A percentile compares a stretch with the other conserved stretches of the same genome.
Evolutionary conservation across 37 sponge, comb jelly and placozoan genomes (phyloP).

Genomic region (Diacarnus erythraeanus): DNA sequence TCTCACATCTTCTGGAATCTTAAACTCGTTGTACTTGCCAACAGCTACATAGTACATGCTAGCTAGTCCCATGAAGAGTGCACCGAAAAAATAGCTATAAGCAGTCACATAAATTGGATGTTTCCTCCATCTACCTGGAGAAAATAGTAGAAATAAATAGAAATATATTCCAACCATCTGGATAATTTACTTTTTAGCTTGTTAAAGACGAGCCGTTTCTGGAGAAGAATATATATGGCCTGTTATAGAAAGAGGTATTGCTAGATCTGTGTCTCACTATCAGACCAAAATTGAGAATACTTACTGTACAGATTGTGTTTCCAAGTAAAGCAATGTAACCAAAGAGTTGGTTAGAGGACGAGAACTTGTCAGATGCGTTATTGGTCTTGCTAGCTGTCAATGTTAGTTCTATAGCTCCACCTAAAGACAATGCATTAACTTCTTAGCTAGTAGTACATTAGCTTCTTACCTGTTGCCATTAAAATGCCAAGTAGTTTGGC

Average conservation of each 20-base stretch:
- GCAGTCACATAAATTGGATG: slow-evolving; percentile 70
- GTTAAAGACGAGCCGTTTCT: slow-evolving; percentile 73
- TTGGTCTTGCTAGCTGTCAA: slow-evolving; percentile 1
- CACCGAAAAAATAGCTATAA: slow-evolving; percentile 77
- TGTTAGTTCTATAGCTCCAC: slow-evolving; percentile 67
- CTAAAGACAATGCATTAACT: not conserved
- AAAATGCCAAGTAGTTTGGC: slow-evolving; percentile 62
- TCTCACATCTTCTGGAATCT: slow-evolving; percentile 47
- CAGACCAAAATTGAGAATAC: not conserved
- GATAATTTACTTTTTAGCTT: not conserved
- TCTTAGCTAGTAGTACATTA: not conserved
- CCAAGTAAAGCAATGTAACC: slow-evolving; percentile 54
- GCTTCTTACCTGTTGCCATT: slow-evolving; percentile 47
- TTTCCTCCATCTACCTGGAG: slow-evolving; percentile 47
- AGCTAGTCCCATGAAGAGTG: slow-evolving; percentile 70
- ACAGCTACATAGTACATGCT: slow-evolving; percentile 37
- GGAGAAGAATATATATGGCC: slow-evolving; percentile 64
- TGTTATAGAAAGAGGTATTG: slow-evolving; percentile 9
- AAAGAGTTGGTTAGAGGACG: too few species aligned
- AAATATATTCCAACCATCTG: too few species aligned
- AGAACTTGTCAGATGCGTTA: not conserved
- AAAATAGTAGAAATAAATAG: too few species aligned
- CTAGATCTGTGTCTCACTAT: not conserved
- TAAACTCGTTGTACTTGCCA: slow-evolving; percentile 20
- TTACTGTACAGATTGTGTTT: slow-evolving; percentile 42